Evolutionary conservation across 2,888 invertebrate species (phyloP), one percentile per base, ranked within the genome.

Genomic region (Erpobdella octoculata): DNA sequence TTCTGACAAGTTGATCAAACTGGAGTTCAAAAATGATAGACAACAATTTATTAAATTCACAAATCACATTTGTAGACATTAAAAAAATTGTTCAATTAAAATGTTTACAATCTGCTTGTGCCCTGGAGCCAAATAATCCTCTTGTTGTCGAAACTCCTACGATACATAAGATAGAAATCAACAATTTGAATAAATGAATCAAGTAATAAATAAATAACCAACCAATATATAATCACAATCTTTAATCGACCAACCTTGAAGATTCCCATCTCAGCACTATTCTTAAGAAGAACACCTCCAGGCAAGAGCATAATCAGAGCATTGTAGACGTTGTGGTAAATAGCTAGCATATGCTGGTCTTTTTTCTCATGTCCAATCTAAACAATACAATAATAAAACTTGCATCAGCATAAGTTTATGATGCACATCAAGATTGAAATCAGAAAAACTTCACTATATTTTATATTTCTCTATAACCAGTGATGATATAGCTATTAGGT

Each of bases 261-360:
- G 89, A 91, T 89, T 21, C 90, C 92, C 68, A 92, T 88, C 86
- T 94, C 93, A 81, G 92, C 91, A 0, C 92, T 93, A 77, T 91
- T 90, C 79, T 94, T 93, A 0, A 91, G 90, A 1, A 93, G 88
- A 0, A 91, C 90, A 12, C 90, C 88, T 62, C 94, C 94, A 1
- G 92, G 93, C 70, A 94, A 84, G 25, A 92, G 81, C 79, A 91
- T 85, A 25, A 89, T 85, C 71, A 95, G 81, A 89, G 93, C 91
- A 80, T 91, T 90, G 79, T 92, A 86, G n/a, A 89, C 87, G 31
- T 89, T 88, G 41, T 89, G 87, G 76, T 89, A 85, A 72, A 87
- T 86, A 1, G 81, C 41, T 0, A 89, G 90, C 74, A 87, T 89
- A 76, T 21, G 21, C 53, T 53, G 91, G 86, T 46, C 74, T 77